These are phyloP conservation scores for Pachyramphus minor DNA, from an alignment of 2,113 vertebrate species.

Conservation along the genomic window DNA sequence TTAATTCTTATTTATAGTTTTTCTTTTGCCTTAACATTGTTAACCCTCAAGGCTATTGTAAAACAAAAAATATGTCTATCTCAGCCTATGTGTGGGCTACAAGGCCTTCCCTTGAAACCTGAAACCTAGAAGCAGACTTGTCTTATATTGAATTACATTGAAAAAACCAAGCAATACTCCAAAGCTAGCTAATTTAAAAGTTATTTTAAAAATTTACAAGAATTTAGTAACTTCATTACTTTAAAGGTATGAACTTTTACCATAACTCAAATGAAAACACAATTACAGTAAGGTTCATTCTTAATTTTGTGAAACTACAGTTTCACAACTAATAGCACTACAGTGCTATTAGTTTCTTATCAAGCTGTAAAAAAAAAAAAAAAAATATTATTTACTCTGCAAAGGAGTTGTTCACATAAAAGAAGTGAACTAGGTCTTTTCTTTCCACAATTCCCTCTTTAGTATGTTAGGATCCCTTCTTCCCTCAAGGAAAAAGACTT, in stretches of 20 bases:
- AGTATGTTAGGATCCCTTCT: background rate
- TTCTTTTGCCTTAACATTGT: background rate
- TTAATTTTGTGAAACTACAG: background rate
- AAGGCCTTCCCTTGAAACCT: background rate
- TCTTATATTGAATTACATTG: accelerated
- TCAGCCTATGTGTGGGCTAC: background rate
- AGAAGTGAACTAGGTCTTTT: background rate
- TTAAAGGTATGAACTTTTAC: background rate
- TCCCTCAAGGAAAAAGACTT: background rate
- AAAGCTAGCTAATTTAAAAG: background rate
- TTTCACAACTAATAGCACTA: background rate
- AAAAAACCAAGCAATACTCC: background rate
- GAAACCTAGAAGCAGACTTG: background rate
- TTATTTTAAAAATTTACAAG: background rate
- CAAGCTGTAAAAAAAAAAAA: background rate
- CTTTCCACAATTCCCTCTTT: background rate
- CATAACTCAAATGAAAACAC: background rate
- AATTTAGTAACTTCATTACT: background rate
- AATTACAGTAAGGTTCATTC: background rate
- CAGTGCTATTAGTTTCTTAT: background rate
- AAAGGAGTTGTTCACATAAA: background rate
- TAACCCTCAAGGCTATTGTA: background rate
- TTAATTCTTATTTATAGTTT: background rate
- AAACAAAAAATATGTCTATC: background rate
- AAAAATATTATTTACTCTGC: background rate